phyloP scores from a whole-genome alignment of 1,140 invertebrate genomes.

The Rhopalosiphum padi region DNA sequence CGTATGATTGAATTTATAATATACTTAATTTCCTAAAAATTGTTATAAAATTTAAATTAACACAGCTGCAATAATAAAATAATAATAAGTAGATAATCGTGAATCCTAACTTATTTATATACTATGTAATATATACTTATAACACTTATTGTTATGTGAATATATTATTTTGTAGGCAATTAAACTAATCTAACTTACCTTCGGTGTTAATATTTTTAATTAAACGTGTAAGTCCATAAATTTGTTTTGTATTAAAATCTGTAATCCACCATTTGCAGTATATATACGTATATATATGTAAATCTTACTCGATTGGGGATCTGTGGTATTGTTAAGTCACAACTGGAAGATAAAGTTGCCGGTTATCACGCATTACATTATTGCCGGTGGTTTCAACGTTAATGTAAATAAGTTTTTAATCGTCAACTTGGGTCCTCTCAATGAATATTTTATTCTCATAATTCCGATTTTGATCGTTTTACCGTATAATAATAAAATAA shows the following conservation, averaged over 20 bases:
- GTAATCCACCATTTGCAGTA: not conserved
- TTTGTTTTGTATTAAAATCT: not conserved
- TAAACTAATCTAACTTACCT: not conserved
- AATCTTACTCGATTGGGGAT: not conserved
- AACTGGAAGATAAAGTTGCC: not conserved
- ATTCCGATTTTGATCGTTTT: not conserved
- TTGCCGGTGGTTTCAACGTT: not conserved
- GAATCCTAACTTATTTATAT: not conserved
- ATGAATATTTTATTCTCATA: not conserved
- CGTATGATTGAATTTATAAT: not conserved
- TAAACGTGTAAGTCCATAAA: not conserved
- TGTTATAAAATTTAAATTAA: not conserved
- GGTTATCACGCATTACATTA: not conserved
- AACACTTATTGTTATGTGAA: not conserved
- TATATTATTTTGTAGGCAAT: not conserved
- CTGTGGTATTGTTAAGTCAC: not conserved
- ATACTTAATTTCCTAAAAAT: not conserved
- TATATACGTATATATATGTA: not conserved
- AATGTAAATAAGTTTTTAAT: not conserved
- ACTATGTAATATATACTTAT: not conserved
- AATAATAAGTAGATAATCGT: not conserved
- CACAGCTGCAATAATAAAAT: not conserved
- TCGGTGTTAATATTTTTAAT: conserved; percentile 1
- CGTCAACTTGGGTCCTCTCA: not conserved
- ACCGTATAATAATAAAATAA: not conserved